Base-by-base conservation (phyloP, 2,888 invertebrate species). In the Acleris holmiana region DNA sequence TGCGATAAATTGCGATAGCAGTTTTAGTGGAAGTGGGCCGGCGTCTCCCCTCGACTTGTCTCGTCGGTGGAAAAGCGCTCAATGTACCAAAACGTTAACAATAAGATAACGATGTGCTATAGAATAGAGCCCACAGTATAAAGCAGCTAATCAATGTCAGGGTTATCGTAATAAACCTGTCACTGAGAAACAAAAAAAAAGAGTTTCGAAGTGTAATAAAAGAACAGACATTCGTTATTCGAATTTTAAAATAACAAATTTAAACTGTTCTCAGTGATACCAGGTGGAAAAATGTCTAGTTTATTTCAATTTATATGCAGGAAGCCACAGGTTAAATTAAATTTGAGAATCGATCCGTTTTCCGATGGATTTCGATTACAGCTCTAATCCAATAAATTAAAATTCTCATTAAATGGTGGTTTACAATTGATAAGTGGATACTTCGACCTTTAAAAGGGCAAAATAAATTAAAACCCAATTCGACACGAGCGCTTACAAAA, bases 301-400 rank as follows among this genome's bases (percentile, higher is more conserved):
- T 64, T 29, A 58, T 48, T 48, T 17, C 21, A 48, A 64, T 59
- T 64, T 64, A 59, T 59, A 23, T n/a, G 41, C 40, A 21, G 58
- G 58, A 53, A 54, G 40, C 53, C 19, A 7, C 17, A 17, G 25
- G 64, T 59, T 48, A 41, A 25, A 54, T 54, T 58, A 29, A 64
- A 59, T 58, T 54, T 25, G 25, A 21, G 23, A 64, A 41, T 53
- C 58, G 41, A 63, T 35, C 35, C 35, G 47, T 25, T 35, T 15
- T 58, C 35, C 35, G 35, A 58, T 58, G 19, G 61, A 48, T 41
- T 48, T 49, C 25, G 41, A 59, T 58, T 53, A 47, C 40, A 51
- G 17, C 40, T 29, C 47, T 50, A 50, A 57, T 40, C 51, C 35
- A 63, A 58, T 63, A 64, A 64, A 59, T 64, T 44, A 41, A 58